A percentile compares a stretch with the other conserved stretches of the same genome.
phyloP scores from a whole-genome alignment of 2,113 vertebrate genomes.

The Delphinapterus leucas region DNA sequence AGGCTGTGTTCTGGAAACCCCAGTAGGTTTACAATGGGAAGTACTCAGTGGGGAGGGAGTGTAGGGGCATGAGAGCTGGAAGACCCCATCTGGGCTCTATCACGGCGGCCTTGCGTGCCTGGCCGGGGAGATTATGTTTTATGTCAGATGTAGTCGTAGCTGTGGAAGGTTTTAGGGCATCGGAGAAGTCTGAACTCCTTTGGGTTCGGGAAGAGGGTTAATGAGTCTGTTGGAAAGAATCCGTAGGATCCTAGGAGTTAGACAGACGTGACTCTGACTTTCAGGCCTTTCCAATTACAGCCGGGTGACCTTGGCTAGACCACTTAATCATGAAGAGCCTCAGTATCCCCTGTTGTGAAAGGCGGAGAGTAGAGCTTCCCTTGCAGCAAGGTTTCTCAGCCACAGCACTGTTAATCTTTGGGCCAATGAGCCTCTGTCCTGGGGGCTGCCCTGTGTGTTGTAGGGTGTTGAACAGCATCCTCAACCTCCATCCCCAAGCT shows the following conservation, averaged over 20 bases:
- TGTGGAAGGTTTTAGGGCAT: neutral
- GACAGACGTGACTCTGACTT: neutral
- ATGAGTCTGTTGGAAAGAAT: neutral
- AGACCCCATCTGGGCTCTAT: neutral
- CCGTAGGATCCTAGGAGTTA: neutral
- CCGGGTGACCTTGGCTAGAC: neutral
- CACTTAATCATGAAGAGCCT: neutral
- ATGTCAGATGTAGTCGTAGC: neutral
- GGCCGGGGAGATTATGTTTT: neutral
- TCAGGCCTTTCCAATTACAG: neutral
- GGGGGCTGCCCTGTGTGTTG: neutral
- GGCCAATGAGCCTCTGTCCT: neutral
- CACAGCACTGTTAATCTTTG: too few relatives aligned
- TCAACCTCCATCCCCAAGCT: neutral
- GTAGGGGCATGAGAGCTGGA: too few relatives aligned
- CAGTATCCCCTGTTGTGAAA: neutral
- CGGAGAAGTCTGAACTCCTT: neutral
- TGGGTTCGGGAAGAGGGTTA: neutral
- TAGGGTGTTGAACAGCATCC: neutral
- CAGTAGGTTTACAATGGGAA: neutral
- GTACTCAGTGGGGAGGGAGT: neutral
- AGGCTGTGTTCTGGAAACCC: neutral
- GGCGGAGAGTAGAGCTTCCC: neutral
- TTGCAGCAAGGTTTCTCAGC: neutral
- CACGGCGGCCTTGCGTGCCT: rapidly evolving